These are phyloP conservation scores for Trissolcus brochymenae DNA, from an alignment of 2,888 invertebrate species.

Conservation along the genomic window DNA sequence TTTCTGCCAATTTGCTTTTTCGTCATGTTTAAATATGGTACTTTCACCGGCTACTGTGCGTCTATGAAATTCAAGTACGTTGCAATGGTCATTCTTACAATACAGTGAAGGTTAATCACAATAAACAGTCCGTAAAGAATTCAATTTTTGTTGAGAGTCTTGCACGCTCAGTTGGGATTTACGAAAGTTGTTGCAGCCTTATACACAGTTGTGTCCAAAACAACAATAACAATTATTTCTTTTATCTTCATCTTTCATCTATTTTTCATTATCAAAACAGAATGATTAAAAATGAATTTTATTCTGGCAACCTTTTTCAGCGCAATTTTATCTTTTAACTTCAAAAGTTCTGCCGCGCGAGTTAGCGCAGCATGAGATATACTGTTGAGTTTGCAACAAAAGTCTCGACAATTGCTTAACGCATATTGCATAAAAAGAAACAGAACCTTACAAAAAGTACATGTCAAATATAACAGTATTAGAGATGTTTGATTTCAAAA, in stretches of 20 bases:
- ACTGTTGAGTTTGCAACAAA: slow-evolving; percentile 26
- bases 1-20: slow-evolving; percentile 47
- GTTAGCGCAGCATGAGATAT: background rate
- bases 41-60: slow-evolving; percentile 42
- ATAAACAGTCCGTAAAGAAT: slow-evolving; percentile 43
- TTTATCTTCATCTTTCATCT: no score
- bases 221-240: background rate
- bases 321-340: slow-evolving; percentile 21
- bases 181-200: slow-evolving; percentile 41
- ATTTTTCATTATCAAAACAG: no score
- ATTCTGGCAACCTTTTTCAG: slow-evolving; percentile 7
- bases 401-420: slow-evolving; percentile 40
- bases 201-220: slow-evolving; percentile 1
- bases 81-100: slow-evolving; percentile 36
- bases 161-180: slow-evolving; percentile 52
- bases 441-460: background rate
- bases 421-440: slow-evolving; percentile 28
- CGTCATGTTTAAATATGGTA: slow-evolving; percentile 22
- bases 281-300: no score
- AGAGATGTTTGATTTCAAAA: no score
- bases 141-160: slow-evolving; percentile 37
- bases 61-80: slow-evolving; percentile 22
- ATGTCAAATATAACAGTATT: background rate
- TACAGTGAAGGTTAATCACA: slow-evolving; percentile 45
- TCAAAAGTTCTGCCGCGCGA: slow-evolving; percentile 9